Evolutionary conservation across 2,797 vertebrate genomes (phyloP), one percentile per base, ranked within the genome.

Genomic region (Chloroceryle amazona): DNA sequence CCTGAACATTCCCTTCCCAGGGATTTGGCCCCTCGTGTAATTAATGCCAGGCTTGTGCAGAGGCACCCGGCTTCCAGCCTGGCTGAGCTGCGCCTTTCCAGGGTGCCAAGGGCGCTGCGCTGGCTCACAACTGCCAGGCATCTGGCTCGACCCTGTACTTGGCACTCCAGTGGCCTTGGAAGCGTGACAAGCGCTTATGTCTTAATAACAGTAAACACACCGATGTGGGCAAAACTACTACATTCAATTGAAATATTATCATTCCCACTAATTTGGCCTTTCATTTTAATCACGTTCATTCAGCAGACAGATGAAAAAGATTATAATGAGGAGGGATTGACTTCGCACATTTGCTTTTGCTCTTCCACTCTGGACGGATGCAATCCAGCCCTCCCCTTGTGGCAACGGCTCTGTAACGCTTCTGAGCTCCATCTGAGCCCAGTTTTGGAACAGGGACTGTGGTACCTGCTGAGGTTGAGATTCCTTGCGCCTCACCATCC

Each of bases 191-290:
- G 41, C 29, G 19, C n/a, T 70, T 62, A 76, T 9, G 51, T 12
- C 37, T 90, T 78, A 76, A 78, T 61, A 81, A 78, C 62, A 93
- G 81, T 62, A 81, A 96, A 95, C 72, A 94, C 65, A 51, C 21
- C 4, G 4, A 42, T 9, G 42, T 81, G 89, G 91, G 71, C 82
- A 81, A 39, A 82, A 74, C 68, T 72, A 89, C 68, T 65, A 78
- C 60, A 42, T 68, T 57, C 72, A 61, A 91, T 42, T 74, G 93
- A 63, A 95, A 90, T 71, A 41, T 26, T 49, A 91, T 83, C 68
- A 78, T 66, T 55, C 49, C 57, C 65, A 9, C 80, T 86, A 83
- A 94, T 97, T 96, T 72, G 17, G 28, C 68, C 68, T 89, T 92
- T 82, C 57, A 86, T 57, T 96, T 95, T 72, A 94, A 94, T 90